phyloP scores from a whole-genome alignment of 2,797 vertebrate species.

The Petrocephalus schoutedeni region DNA sequence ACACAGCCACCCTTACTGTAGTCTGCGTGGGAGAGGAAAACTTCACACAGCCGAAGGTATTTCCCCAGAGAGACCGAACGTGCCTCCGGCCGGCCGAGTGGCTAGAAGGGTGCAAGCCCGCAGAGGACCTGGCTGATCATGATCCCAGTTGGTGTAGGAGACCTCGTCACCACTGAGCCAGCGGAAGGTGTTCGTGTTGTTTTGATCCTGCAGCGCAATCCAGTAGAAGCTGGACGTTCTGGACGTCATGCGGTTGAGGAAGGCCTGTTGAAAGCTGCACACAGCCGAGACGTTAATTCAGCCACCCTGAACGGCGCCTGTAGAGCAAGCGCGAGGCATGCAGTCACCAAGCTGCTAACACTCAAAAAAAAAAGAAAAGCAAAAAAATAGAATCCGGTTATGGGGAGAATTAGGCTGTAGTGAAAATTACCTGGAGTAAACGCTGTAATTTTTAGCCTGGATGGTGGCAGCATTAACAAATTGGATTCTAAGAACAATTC shows the following conservation, averaged over 20 bases:
- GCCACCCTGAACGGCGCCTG: not conserved
- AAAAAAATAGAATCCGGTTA: not conserved
- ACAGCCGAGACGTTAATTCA: not conserved
- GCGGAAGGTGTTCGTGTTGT: conserved; percentile 66
- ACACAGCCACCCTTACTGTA: conserved; percentile 76
- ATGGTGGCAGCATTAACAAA: not conserved
- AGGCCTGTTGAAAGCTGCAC: conserved; percentile 90
- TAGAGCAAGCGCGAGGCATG: not conserved
- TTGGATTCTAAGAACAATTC: not conserved
- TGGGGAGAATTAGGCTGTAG: not conserved
- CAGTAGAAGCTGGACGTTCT: conserved; percentile 81
- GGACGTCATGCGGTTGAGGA: conserved; percentile 83
- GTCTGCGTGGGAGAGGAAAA: conserved; percentile 47
- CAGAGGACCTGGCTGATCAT: conserved; percentile 79
- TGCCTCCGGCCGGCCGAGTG: not conserved
- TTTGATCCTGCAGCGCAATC: conserved; percentile 79
- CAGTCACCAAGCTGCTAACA: not conserved
- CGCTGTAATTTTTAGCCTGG: not conserved
- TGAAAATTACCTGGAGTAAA: not conserved
- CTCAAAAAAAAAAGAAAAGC: not conserved
- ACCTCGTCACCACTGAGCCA: conserved; percentile 86
- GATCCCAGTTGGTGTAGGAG: conserved; percentile 89
- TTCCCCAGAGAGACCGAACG: not conserved
- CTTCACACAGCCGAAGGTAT: not conserved
- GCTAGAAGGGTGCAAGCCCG: not conserved